These are phyloP conservation scores for Meda fulgida DNA, from an alignment of 2,797 vertebrate species.

Conservation along the genomic window DNA sequence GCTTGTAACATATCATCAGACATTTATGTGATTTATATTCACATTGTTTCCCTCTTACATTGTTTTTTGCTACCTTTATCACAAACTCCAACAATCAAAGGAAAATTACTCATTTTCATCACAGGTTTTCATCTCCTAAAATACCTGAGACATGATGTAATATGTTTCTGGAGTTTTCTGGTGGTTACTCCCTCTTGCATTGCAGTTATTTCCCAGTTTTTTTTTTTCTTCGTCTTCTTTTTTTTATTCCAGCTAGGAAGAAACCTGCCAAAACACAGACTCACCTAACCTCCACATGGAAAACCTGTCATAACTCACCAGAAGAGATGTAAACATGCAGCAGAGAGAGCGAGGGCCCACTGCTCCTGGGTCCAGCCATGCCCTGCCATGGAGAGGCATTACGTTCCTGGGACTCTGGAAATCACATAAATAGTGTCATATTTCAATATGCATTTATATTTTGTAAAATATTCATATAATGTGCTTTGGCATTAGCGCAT, in stretches of 20 bases:
- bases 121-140: conserved; percentile 31
- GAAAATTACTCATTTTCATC: conserved; percentile 19
- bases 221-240: not conserved
- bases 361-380: conserved; percentile 9
- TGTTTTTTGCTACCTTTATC: conserved; percentile 30
- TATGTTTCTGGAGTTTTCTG: conserved; percentile 41
- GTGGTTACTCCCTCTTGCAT: conserved; percentile 40
- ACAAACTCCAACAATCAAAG: conserved; percentile 13
- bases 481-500: not conserved
- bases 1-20: not conserved
- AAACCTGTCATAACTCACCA: conserved; percentile 50
- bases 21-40: not conserved
- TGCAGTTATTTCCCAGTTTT: conserved; percentile 49
- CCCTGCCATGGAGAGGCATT: not conserved
- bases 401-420: conserved; percentile 12
- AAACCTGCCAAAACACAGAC: conserved; percentile 38
- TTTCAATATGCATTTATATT: conserved; percentile 13
- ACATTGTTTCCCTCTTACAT: not conserved
- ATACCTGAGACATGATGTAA: conserved; percentile 42
- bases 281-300: conserved; percentile 34
- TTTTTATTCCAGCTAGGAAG: conserved; percentile 34
- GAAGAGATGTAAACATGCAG: conserved; percentile 45
- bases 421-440: conserved; percentile 10
- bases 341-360: conserved; percentile 17
- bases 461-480: conserved; percentile 4